Base-by-base conservation (phyloP, 2,888 invertebrate species). In the Calliscelio sp. region DNA sequence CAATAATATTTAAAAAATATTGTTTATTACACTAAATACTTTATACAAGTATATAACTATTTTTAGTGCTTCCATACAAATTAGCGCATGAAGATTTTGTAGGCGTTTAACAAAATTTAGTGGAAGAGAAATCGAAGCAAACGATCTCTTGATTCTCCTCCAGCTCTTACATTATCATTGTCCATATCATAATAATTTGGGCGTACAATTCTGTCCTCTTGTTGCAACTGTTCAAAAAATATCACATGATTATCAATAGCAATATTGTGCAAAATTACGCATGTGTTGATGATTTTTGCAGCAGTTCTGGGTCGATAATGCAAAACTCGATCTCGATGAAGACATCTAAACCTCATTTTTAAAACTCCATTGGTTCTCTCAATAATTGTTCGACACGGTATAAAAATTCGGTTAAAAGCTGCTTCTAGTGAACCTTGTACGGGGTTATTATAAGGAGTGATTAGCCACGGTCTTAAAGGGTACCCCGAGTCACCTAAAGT, bases 401-500 rank as follows among this genome's bases (percentile, higher is more conserved):
- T 24, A 24, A 53, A 53, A 2, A 20, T 6, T 22, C 14, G 3
- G 10, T 53, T 53, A 22, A 10, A 53, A 1, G 14, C 18, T 14
- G 20, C 24, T 53, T 53, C 51, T 10, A 24, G 7, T 10, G 51
- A 11, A 24, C 24, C 51, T 11, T 53, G 7, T 20, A 3, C 22
- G 2, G 51, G 51, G 24, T 53, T 53, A 5, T 22, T 11, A 22
- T 8, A 53, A 5, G 51, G 7, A 22, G 22, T 53, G 2, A 53
- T 1, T 22, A 53, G 7, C 51, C 24, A 53, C 4, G 51, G 51
- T 10, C 51, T 2, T 2, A 53, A 24, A 10, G 51, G 22, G 10
- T 53, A 53, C 24, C 51, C 51, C 20, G 24, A 53, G 22, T 53
- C 51, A 53, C 51, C 51, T 53, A n/a, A n/a, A n/a, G n/a, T n/a